Evolutionary conservation across 2,888 invertebrate species (phyloP).

Genomic region (Platynereis dumerilii): DNA sequence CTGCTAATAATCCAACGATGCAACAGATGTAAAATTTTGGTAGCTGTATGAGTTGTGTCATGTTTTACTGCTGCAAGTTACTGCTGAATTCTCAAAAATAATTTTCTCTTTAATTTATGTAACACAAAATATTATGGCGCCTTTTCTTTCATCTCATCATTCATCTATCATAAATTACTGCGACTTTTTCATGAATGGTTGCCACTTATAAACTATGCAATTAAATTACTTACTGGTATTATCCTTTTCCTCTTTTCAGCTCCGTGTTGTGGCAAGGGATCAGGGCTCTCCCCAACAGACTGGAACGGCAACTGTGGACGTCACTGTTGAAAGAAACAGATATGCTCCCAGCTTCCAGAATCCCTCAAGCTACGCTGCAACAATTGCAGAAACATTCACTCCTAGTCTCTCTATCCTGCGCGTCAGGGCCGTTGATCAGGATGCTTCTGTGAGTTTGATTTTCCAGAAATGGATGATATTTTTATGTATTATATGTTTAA

Average conservation of each 20-base stretch:
- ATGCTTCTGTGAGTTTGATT: slow-evolving; percentile 33
- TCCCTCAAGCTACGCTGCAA: slow-evolving; percentile 32
- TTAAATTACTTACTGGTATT: too few relatives aligned
- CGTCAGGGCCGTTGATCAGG: slow-evolving; percentile 42
- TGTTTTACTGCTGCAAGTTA: too few relatives aligned
- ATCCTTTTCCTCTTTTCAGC: slow-evolving; percentile 27
- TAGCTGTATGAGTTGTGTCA: too few relatives aligned
- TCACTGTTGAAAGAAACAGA: slow-evolving; percentile 36
- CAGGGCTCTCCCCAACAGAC: slow-evolving; percentile 42
- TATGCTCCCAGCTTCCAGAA: slow-evolving; percentile 32
- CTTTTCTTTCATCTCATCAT: too few relatives aligned
- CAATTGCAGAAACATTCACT: slow-evolving; percentile 44
- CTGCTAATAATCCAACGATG: too few relatives aligned
- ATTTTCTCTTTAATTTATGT: too few relatives aligned
- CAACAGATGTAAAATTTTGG: too few relatives aligned
- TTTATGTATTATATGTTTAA: neutral
- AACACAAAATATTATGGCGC: too few relatives aligned
- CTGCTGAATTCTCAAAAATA: too few relatives aligned
- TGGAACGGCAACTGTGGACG: slow-evolving; percentile 39
- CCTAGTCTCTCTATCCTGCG: slow-evolving; percentile 42
- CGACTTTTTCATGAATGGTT: too few relatives aligned
- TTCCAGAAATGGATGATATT: neutral
- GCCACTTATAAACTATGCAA: too few relatives aligned
- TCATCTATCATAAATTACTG: too few relatives aligned
- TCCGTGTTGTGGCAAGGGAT: slow-evolving; percentile 43